A percentile compares a stretch with the other conserved stretches of the same genome.
Evolutionary conservation across 2,797 vertebrate genomes (phyloP).

Genomic region (Melanotaenia parkinsoni): DNA sequence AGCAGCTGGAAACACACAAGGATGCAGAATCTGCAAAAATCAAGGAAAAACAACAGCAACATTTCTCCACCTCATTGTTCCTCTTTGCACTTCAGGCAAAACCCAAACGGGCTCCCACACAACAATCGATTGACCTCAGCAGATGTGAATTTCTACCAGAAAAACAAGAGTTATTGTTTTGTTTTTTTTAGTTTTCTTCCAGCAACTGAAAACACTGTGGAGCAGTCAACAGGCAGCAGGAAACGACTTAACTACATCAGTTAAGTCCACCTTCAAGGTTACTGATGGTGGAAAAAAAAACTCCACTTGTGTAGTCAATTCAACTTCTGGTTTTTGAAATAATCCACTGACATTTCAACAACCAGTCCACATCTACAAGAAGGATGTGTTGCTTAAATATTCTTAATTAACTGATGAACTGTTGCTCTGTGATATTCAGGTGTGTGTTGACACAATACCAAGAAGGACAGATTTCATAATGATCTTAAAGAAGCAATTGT

Average conservation of each 20-base stretch:
- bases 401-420: too few relatives aligned
- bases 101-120: slow-evolving; percentile 19
- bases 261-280: slow-evolving; percentile 20
- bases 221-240: slow-evolving; percentile 10
- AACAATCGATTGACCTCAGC: slow-evolving; percentile 10
- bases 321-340: slow-evolving; percentile 6
- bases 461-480: background rate
- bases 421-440: too few relatives aligned
- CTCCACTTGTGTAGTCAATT: slow-evolving; percentile 12
- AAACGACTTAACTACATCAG: slow-evolving; percentile 18
- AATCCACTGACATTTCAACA: slow-evolving; percentile 7
- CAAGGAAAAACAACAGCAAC: background rate
- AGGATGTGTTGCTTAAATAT: background rate
- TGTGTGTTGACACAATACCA: background rate
- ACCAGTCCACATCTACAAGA: background rate
- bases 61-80: background rate
- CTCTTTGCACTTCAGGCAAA: slow-evolving; percentile 3
- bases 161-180: background rate
- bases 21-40: background rate
- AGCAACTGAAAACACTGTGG: background rate
- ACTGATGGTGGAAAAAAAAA: background rate
- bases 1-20: background rate
- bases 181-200: background rate
- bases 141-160: background rate
- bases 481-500: background rate